Evolutionary conservation across 2,888 invertebrate species (phyloP).

Genomic region (Clanis bilineata): DNA sequence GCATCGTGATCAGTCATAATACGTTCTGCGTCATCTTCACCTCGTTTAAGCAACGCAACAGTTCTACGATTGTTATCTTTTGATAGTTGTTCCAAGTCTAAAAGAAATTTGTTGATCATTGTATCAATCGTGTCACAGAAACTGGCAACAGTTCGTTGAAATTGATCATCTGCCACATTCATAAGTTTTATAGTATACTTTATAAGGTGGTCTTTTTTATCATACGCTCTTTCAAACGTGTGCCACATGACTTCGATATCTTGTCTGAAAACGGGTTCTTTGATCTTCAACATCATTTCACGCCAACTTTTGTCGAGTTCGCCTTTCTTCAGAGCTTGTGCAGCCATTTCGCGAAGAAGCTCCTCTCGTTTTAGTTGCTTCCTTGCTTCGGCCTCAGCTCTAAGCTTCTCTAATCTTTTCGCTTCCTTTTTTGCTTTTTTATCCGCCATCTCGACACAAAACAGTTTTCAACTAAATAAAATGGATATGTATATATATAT

Average conservation of each 20-base stretch:
- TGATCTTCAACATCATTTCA: slow-evolving; percentile 66
- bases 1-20: slow-evolving; percentile 56
- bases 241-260: slow-evolving; percentile 71
- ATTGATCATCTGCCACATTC: slow-evolving; percentile 84
- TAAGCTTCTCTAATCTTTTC: slow-evolving; percentile 56
- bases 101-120: slow-evolving; percentile 77
- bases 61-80: slow-evolving; percentile 56
- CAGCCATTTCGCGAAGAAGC: slow-evolving; percentile 60
- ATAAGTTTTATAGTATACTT: slow-evolving; percentile 79
- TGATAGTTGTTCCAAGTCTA: slow-evolving; percentile 57
- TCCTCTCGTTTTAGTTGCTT: slow-evolving; percentile 57
- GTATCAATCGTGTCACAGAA: slow-evolving; percentile 84
- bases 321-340: slow-evolving; percentile 49
- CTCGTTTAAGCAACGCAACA: slow-evolving; percentile 44
- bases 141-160: slow-evolving; percentile 83
- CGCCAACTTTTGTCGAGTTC: slow-evolving; percentile 64
- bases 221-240: slow-evolving; percentile 77
- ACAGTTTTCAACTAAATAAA: not conserved
- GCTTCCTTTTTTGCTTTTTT: slow-evolving; percentile 66
- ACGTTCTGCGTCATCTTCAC: slow-evolving; percentile 45
- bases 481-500: not conserved
- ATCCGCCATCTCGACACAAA: slow-evolving; percentile 59
- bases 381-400: slow-evolving; percentile 44
- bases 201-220: slow-evolving; percentile 84
- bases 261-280: slow-evolving; percentile 65